These are phyloP conservation scores for Emesis russula DNA, from an alignment of 2,888 invertebrate genomes.

Conservation along the genomic window DNA sequence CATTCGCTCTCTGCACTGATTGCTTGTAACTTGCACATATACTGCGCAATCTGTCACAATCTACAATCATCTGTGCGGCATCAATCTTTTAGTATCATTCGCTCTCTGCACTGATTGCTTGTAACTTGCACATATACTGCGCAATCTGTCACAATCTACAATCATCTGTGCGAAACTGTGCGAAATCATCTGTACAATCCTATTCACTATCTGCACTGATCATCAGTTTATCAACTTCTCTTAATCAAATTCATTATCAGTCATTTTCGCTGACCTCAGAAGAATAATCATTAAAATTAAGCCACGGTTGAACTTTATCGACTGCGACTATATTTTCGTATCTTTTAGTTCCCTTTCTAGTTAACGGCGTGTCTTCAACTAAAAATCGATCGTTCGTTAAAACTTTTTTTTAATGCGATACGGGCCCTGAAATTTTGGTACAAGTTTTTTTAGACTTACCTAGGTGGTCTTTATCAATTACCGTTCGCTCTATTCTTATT, in stretches of 20 bases:
- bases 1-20: no score
- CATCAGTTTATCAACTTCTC: background rate
- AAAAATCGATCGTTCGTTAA: background rate
- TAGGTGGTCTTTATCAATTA: background rate
- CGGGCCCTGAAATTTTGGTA: constrained; percentile 71
- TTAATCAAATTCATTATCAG: background rate
- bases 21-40: no score
- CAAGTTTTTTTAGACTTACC: constrained; percentile 71
- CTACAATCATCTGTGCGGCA: no score
- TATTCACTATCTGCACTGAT: constrained; percentile 3
- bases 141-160: background rate
- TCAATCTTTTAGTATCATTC: no score
- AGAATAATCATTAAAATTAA: background rate
- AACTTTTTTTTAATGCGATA: constrained; percentile 60
- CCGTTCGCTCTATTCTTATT: constrained; percentile 54
- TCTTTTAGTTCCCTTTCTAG: background rate
- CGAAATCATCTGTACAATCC: no score
- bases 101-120: no score
- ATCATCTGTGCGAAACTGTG: background rate
- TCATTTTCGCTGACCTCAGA: background rate
- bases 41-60: no score
- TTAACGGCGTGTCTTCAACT: background rate
- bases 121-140: background rate
- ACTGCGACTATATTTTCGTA: constrained; percentile 2
- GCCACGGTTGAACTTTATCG: background rate